Conservation (phyloP, 1,140 invertebrate genomes). For the Calosoma granatense region DNA sequence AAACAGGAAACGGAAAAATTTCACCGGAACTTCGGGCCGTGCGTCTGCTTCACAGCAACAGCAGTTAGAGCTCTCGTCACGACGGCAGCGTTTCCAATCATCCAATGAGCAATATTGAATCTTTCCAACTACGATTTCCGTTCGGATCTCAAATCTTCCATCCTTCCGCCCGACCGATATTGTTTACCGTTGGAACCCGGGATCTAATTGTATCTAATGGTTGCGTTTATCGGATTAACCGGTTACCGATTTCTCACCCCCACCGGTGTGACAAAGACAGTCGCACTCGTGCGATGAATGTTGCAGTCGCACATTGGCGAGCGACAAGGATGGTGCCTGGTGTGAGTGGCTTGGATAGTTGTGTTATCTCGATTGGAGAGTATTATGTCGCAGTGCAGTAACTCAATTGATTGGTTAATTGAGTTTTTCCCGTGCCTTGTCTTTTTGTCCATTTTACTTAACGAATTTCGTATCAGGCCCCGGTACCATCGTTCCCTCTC, state of each 20-base stretch:
- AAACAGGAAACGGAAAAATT: slow-evolving; percentile 1
- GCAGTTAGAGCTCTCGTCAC: too few relatives aligned
- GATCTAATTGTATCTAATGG: not conserved
- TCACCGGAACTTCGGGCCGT: too few relatives aligned
- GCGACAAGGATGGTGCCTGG: not conserved
- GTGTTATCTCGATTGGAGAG: not conserved
- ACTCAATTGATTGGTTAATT: not conserved
- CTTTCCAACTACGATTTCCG: not conserved
- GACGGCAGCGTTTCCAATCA: too few relatives aligned
- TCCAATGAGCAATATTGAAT: not conserved
- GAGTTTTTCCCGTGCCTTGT: not conserved
- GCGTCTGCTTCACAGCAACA: too few relatives aligned
- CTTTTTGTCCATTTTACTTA: not conserved
- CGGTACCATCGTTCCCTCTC: too few relatives aligned
- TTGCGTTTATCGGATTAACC: not conserved
- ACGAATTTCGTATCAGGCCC: too few relatives aligned
- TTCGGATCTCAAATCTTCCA: not conserved
- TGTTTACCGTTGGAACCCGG: not conserved
- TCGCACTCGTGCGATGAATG: too few relatives aligned
- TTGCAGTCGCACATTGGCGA: too few relatives aligned
- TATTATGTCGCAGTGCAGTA: not conserved
- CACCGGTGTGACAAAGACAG: too few relatives aligned
- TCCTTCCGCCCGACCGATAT: not conserved
- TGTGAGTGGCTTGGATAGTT: not conserved
- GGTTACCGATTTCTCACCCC: not conserved